Base-by-base conservation (phyloP, 1,140 invertebrate genomes). In the Microplitis demolitor region DNA sequence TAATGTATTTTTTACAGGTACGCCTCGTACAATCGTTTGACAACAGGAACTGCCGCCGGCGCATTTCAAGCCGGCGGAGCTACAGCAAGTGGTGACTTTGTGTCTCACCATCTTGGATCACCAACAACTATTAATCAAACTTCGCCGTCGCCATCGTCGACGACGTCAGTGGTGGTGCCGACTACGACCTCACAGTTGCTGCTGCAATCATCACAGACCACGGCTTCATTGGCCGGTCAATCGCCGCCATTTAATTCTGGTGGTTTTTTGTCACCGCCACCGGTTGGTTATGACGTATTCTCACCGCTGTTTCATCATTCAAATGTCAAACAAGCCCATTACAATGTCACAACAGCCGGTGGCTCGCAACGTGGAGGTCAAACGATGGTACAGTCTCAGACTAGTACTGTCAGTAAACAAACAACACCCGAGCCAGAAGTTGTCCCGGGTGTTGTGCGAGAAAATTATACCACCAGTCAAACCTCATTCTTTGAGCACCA, bases 241-340 rank as follows among this genome's bases (percentile, higher is more conserved):
- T 86, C 91, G 24, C 89, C 91, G 34, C 89, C 91, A 3, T 91
- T 93, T 77, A 91, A 92, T 76, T 90, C 91, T 51, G 90, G 90
- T 63, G 90, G 91, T 71, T 93, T 93, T 82, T 80, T 93, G 8
- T 91, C 92, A 61, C 90, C 92, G 51, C 87, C 90, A 6, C 87
- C 90, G 33, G 91, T 92, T 70, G 90, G 89, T 56, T 93, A 93
- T 83, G 92, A 93, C 73, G 91, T 93, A 5, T 93, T 93, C 75
- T 90, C 91, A 62, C 92, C 92, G 53, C 82, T 93, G 51, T 93
- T 93, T 82, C 92, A 92, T 82, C 90, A 91, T 86, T 86, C 90
- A 33, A 91, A 90, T 74, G 87, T 88, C 68, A 93, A 92, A 85
- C 91, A 89, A 72, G 88, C 88, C 51, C 90, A 89, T 80, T 88